Evolutionary conservation across 2,113 vertebrate species (phyloP).

Genomic region (Myrmophylax atrothorax): DNA sequence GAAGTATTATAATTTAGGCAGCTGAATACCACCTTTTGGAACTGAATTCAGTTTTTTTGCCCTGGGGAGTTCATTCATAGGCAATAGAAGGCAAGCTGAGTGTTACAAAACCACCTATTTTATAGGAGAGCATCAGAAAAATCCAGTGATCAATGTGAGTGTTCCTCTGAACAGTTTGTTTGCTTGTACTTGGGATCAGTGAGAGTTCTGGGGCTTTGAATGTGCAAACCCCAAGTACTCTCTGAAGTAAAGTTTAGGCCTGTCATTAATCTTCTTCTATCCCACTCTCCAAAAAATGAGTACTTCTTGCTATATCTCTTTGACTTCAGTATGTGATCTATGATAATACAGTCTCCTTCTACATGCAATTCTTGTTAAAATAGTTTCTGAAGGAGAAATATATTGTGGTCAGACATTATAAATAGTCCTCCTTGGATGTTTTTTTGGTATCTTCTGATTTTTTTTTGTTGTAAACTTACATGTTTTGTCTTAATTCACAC

Average conservation of each 20-base stretch:
- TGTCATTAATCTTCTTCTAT: not conserved
- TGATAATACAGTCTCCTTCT: not conserved
- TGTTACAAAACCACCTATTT: not conserved
- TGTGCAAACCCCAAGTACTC: not conserved
- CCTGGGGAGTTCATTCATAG: not conserved
- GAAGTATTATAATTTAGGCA: not conserved
- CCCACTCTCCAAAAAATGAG: not conserved
- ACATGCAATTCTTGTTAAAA: not conserved
- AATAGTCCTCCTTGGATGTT: not conserved
- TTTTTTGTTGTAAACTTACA: not conserved
- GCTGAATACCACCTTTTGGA: not conserved
- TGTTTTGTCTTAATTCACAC: not conserved
- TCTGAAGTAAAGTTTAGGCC: not conserved
- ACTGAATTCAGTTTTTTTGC: not conserved
- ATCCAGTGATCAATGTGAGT: fast-evolving
- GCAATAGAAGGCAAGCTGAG: not conserved
- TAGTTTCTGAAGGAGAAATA: not conserved
- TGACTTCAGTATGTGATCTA: not conserved
- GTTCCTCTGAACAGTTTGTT: not conserved
- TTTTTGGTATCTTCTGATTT: not conserved
- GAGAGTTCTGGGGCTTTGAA: not conserved
- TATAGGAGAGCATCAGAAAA: not conserved
- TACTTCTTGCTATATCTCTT: not conserved
- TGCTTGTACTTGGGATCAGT: not conserved
- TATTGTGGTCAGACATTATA: not conserved